These are phyloP conservation scores for Arnoldichthys spilopterus DNA, from an alignment of 2,797 vertebrate genomes.

Conservation along the genomic window DNA sequence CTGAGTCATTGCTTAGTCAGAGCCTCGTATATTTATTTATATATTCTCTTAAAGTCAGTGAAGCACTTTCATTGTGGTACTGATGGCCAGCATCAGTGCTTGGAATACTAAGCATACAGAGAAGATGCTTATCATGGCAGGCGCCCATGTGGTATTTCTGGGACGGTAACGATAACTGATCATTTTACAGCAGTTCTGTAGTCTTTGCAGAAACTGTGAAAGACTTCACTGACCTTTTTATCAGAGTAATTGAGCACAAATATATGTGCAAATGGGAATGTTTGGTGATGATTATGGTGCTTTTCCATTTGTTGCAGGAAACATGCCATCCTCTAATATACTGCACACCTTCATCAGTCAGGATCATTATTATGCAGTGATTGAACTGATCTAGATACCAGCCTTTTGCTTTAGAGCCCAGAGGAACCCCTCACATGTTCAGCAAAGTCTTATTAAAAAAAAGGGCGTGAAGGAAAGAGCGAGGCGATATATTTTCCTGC, in stretches of 20 bases:
- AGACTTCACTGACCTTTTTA: too few relatives aligned
- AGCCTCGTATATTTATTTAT: constrained; percentile 10
- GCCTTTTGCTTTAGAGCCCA: neutral
- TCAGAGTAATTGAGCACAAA: too few relatives aligned
- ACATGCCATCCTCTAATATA: too few relatives aligned
- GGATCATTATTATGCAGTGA: neutral
- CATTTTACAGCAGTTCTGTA: too few relatives aligned
- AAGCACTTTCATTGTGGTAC: neutral
- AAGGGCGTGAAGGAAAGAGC: neutral
- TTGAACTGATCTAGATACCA: neutral
- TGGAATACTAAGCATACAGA: neutral
- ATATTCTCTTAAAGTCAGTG: neutral
- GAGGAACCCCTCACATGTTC: neutral
- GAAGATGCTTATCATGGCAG: neutral
- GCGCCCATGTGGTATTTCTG: neutral
- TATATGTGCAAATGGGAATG: too few relatives aligned
- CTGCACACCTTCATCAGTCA: neutral
- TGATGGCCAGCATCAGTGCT: neutral
- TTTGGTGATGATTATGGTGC: too few relatives aligned
- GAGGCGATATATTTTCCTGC: neutral
- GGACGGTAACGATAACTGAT: too few relatives aligned
- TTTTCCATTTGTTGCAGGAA: too few relatives aligned
- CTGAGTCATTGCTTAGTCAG: constrained; percentile 11
- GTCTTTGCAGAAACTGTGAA: too few relatives aligned
- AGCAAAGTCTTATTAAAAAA: neutral